Percentiles rank a stretch among this genome's conserved stretches.
Evolutionary conservation across 1,140 invertebrate species (phyloP).

Genomic region (Harpegnathos saltator): DNA sequence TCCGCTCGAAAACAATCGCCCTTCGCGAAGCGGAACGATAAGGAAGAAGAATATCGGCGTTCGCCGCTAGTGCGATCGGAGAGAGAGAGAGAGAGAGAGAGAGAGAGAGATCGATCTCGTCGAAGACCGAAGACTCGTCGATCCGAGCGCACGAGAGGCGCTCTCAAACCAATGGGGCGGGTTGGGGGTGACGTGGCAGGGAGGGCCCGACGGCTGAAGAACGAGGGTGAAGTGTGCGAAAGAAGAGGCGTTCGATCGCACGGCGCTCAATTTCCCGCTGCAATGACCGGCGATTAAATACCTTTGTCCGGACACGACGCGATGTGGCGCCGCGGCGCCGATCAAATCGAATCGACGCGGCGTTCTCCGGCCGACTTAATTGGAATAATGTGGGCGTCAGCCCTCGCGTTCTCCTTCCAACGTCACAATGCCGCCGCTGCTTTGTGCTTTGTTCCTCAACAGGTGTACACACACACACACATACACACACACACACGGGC

Average conservation of each 20-base stretch:
- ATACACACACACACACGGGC: background rate
- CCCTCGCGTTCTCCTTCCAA: background rate
- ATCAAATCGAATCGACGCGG: background rate
- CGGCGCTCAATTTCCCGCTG: constrained; percentile 40
- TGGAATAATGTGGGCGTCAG: background rate
- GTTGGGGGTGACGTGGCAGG: no score
- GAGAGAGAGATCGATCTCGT: no score
- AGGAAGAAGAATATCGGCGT: background rate
- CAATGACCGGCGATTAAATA: constrained; percentile 36
- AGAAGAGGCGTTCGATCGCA: background rate
- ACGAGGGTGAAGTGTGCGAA: background rate
- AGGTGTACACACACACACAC: background rate
- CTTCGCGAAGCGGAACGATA: background rate
- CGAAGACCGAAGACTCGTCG: background rate
- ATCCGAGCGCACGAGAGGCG: no score
- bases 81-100: no score
- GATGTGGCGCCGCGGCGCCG: no score
- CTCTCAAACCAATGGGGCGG: no score
- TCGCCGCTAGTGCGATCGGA: no score
- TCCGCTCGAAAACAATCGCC: constrained; percentile 1
- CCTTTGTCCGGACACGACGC: constrained; percentile 47
- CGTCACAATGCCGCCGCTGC: no score
- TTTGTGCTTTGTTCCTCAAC: constrained; percentile 18
- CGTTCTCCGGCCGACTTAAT: constrained; percentile 20
- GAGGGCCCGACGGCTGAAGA: background rate